These are phyloP conservation scores for Mus spretus DNA, from an alignment of 2,797 vertebrate genomes.

Conservation along the genomic window DNA sequence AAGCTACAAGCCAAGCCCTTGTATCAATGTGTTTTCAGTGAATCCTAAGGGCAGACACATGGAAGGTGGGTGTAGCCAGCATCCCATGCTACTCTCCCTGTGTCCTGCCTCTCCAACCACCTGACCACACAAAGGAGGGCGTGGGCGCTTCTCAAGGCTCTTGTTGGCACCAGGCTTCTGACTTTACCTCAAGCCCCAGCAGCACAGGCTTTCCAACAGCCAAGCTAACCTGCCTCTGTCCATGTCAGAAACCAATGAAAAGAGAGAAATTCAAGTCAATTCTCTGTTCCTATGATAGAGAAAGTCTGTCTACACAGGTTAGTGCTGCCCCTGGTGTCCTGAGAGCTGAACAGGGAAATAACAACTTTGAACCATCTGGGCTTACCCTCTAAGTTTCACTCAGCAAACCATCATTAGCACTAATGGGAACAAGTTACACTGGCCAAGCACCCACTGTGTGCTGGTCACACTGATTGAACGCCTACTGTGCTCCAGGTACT, in stretches of 20 bases:
- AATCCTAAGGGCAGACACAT: background rate
- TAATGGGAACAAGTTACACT: background rate
- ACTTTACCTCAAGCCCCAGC: background rate
- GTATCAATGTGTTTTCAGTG: background rate
- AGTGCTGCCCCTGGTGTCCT: background rate
- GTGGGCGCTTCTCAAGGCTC: accelerated
- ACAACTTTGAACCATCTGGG: background rate
- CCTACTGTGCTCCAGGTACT: background rate
- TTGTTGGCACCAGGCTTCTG: background rate
- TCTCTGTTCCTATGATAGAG: background rate
- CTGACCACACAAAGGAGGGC: background rate
- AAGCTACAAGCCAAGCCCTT: background rate
- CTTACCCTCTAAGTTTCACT: background rate
- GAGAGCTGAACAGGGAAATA: background rate
- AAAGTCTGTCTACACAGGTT: background rate
- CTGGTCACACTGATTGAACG: background rate
- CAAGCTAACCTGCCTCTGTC: background rate
- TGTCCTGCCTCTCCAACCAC: background rate
- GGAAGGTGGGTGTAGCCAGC: background rate
- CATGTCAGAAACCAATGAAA: background rate
- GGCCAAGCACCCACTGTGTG: background rate
- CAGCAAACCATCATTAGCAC: background rate
- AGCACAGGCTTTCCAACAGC: background rate
- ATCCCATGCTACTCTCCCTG: too few species aligned
- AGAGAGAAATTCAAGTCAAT: background rate